Evolutionary conservation across 2,888 invertebrate species (phyloP).

Genomic region (Spisula solida): DNA sequence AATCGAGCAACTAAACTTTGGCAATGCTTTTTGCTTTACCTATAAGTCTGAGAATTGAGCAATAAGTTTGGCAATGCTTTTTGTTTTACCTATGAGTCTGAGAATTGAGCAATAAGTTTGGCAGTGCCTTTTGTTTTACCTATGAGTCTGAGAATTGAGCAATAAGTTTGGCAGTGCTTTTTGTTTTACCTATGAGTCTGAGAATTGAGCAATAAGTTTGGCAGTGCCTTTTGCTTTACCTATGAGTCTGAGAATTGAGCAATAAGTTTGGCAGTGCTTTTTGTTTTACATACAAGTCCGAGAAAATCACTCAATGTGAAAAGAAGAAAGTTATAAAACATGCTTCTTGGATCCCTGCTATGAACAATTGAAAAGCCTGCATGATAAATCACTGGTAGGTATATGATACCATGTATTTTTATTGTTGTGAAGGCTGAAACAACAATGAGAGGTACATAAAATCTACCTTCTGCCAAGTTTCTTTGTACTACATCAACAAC

Average conservation of each 20-base stretch:
- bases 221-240: neutral
- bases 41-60: neutral
- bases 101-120: neutral
- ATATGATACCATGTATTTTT: slow-evolving; percentile 14
- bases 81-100: no score
- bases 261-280: neutral
- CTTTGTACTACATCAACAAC: slow-evolving; percentile 21
- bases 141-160: no score
- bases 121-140: no score
- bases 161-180: neutral
- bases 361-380: slow-evolving; percentile 3
- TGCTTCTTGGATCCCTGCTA: neutral
- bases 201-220: neutral
- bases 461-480: slow-evolving; percentile 32
- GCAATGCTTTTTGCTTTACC: neutral
- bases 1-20: neutral
- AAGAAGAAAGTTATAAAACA: slow-evolving; percentile 19
- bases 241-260: neutral
- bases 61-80: neutral
- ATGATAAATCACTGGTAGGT: slow-evolving; percentile 8
- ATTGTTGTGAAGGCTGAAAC: slow-evolving; percentile 7
- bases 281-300: neutral
- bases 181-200: no score
- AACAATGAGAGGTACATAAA: neutral
- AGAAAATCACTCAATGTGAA: neutral